Percentiles rank a stretch among this genome's conserved stretches.
phyloP scores from a whole-genome alignment of 2,888 invertebrate genomes.

The Agonopterix heracliana region DNA sequence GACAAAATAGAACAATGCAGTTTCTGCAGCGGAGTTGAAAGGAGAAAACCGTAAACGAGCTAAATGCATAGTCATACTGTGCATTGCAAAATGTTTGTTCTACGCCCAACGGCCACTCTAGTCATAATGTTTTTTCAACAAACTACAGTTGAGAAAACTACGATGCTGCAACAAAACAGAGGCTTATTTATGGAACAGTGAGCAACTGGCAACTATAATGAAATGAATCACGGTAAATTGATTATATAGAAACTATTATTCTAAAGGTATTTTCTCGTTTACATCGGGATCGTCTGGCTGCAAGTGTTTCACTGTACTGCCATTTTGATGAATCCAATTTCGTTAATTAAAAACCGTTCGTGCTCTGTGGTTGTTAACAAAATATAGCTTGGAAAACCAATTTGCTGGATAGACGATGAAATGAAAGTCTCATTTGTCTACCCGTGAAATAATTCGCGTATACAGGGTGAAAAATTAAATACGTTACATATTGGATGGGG shows the following conservation, averaged over 20 bases:
- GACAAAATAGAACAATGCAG: constrained; percentile 1
- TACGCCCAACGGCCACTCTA: constrained; percentile 11
- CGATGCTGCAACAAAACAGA: constrained; percentile 36
- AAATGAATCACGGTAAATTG: constrained; percentile 25
- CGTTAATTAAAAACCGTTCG: constrained; percentile 43
- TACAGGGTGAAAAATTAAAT: no score
- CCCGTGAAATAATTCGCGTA: no score
- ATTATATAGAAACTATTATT: constrained; percentile 5
- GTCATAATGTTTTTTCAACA: constrained; percentile 24
- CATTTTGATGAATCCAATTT: constrained; percentile 35
- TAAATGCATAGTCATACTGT: constrained; percentile 26
- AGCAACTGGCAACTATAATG: constrained; percentile 26
- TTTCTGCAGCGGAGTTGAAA: constrained; percentile 14
- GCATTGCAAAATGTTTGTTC: constrained; percentile 25
- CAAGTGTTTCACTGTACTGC: neutral
- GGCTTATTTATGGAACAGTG: constrained; percentile 43
- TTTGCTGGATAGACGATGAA: neutral
- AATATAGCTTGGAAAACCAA: constrained; percentile 25
- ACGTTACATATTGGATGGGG: no score
- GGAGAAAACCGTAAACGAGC: constrained; percentile 22
- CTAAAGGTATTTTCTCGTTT: constrained; percentile 3
- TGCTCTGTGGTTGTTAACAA: constrained; percentile 32
- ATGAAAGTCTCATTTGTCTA: neutral
- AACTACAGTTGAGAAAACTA: constrained; percentile 33
- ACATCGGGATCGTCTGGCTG: constrained; percentile 6